phyloP scores from a whole-genome alignment of 2,797 vertebrate species.

The Numenius phaeopus region DNA sequence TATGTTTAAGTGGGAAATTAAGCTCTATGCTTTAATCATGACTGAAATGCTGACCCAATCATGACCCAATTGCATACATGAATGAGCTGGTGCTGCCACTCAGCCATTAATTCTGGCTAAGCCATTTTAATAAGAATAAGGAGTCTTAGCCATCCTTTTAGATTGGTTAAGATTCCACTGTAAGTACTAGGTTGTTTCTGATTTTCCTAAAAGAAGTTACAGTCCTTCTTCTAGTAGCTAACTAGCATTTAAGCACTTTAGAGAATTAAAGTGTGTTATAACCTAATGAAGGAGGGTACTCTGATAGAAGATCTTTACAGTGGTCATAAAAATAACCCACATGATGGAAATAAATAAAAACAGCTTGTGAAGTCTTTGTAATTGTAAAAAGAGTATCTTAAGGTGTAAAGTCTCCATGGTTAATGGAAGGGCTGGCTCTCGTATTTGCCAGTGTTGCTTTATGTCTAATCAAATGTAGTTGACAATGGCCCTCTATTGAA shows the following conservation, averaged over 20 bases:
- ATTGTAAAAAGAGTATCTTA: not conserved
- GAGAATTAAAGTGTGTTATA: not conserved
- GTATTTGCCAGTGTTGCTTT: not conserved
- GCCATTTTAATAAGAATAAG: slow-evolving; percentile 63
- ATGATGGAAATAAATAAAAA: not conserved
- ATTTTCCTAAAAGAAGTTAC: slow-evolving; percentile 58
- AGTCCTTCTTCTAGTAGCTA: not conserved
- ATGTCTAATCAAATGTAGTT: not conserved
- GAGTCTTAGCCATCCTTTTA: not conserved
- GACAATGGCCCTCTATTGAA: not conserved
- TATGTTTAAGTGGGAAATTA: slow-evolving; percentile 17
- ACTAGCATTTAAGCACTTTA: not conserved
- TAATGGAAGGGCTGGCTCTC: not conserved
- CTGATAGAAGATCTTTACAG: not conserved
- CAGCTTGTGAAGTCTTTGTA: not conserved
- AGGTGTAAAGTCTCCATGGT: not conserved
- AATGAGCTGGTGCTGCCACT: not conserved
- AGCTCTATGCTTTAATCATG: slow-evolving; percentile 57
- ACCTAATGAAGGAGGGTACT: not conserved
- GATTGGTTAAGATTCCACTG: slow-evolving; percentile 23
- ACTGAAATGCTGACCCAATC: not conserved
- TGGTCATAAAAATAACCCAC: not conserved
- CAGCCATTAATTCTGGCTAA: slow-evolving; percentile 35
- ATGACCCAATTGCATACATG: not conserved
- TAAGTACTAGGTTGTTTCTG: slow-evolving; percentile 40